phyloP scores from a whole-genome alignment of 92 coral and sea anemone genomes.

The Pocillopora grandis region DNA sequence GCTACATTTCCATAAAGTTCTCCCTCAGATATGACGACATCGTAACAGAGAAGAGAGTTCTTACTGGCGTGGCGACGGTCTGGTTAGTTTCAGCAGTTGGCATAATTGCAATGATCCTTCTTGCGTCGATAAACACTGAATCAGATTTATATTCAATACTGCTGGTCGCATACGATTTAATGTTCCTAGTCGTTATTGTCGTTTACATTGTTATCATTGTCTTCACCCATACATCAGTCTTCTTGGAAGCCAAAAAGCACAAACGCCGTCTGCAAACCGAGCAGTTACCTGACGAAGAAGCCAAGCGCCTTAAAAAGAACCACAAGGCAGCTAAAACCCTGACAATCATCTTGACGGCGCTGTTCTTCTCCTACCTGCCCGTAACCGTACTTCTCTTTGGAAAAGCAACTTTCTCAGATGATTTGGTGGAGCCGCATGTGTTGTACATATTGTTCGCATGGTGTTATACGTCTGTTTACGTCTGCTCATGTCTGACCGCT shows the following conservation, averaged over 20 bases:
- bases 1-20: neutral
- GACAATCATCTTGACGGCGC: neutral
- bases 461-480: neutral
- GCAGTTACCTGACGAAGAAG: slow-evolving; percentile 4
- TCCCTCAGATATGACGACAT: slow-evolving; percentile 1
- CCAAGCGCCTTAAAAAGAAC: neutral
- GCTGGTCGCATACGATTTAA: neutral
- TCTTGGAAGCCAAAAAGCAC: neutral
- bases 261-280: slow-evolving; percentile 8
- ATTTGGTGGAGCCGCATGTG: neutral
- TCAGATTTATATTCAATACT: neutral
- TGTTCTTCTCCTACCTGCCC: neutral
- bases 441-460: neutral
- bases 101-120: neutral
- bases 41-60: neutral
- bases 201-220: neutral
- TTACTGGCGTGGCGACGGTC: neutral
- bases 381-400: neutral
- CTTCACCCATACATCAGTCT: neutral
- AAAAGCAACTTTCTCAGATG: neutral
- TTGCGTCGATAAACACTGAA: neutral
- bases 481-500: neutral
- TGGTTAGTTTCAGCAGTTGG: neutral
- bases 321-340: slow-evolving; percentile 12
- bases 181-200: no score